These are phyloP conservation scores for Drosophila pegasa DNA, from an alignment of 2,888 invertebrate genomes.

Conservation along the genomic window DNA sequence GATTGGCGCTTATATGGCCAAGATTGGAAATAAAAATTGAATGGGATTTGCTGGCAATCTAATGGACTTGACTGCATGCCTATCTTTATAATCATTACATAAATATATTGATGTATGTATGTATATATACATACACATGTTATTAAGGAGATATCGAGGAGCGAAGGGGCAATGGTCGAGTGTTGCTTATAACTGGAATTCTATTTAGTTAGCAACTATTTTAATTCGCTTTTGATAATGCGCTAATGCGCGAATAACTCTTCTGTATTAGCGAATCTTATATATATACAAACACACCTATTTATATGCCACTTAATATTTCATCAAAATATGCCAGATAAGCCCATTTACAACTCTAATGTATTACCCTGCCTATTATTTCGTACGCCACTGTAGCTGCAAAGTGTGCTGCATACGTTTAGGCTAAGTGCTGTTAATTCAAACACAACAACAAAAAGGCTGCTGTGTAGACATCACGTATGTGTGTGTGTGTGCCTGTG, in stretches of 20 bases:
- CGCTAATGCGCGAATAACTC: background rate
- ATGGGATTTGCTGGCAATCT: constrained; percentile 32
- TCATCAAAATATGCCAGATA: background rate
- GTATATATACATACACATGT: background rate
- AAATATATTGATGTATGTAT: constrained; percentile 12
- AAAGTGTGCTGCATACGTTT: constrained; percentile 43
- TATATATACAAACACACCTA: background rate
- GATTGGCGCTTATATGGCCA: constrained; percentile 42
- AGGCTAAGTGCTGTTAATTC: constrained; percentile 20
- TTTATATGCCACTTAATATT: background rate
- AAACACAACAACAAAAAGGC: background rate
- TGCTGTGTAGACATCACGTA: background rate
- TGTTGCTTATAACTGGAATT: constrained; percentile 23
- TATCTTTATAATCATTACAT: constrained; percentile 51
- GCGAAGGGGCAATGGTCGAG: constrained; percentile 56
- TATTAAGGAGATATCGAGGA: constrained; percentile 28
- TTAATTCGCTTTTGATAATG: constrained; percentile 5
- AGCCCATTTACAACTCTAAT: background rate
- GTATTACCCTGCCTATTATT: background rate
- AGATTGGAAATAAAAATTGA: constrained; percentile 25
- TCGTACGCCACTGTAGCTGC: constrained; percentile 29
- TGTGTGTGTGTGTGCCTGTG: background rate
- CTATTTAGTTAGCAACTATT: constrained; percentile 32
- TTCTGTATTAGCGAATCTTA: too few relatives aligned
- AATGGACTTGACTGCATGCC: constrained; percentile 19